Evolutionary conservation across 2,113 vertebrate species (phyloP), one percentile per base, ranked within the genome.

Genomic region (Ophiodon elongatus): DNA sequence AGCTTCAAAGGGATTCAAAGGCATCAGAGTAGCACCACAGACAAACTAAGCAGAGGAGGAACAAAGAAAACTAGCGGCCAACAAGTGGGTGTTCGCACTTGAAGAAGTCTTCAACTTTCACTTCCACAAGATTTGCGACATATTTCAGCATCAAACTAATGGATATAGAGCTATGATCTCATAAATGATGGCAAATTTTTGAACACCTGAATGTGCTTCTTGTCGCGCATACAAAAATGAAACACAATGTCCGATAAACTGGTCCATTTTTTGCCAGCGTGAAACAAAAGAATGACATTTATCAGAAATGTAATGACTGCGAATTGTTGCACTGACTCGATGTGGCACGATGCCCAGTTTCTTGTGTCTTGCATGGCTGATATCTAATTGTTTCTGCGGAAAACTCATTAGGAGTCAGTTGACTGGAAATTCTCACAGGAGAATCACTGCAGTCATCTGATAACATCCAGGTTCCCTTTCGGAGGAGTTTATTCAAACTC

Each of bases 331-430:
- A 89, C 91, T 91, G 93, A 91, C 90, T 89, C 91, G 86, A 85
- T 93, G 82, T 90, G 94, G 95, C 95, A 92, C 89, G 94, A 94
- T 87, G 89, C 85, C 87, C 80, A 84, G 90, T 91, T 86, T 79
- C 81, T 91, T 90, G 74, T 80, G 94, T 95, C 93, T 91, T 75
- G 92, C 95, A 91, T 95, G 93, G 90, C 92, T 92, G 92, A 84
- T 87, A 90, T 95, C 94, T 96, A 96, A 96, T 97, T 97, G 96
- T 95, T 95, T 94, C 87, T 94, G 91, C 94, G 95, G 93, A 96
- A 95, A 96, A 94, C 94, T 95, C 92, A 94, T 96, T 95, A 93
- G 96, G 94, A 97, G 93, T 95, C 95, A 94, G 93, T 93, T 95
- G 93, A 87, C 89, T 95, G 95, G 93, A 93, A 94, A 94, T 73